Percentiles rank a stretch among this genome's conserved stretches.
phyloP scores from a whole-genome alignment of 2,113 vertebrate genomes.

The Bubo bubo region DNA sequence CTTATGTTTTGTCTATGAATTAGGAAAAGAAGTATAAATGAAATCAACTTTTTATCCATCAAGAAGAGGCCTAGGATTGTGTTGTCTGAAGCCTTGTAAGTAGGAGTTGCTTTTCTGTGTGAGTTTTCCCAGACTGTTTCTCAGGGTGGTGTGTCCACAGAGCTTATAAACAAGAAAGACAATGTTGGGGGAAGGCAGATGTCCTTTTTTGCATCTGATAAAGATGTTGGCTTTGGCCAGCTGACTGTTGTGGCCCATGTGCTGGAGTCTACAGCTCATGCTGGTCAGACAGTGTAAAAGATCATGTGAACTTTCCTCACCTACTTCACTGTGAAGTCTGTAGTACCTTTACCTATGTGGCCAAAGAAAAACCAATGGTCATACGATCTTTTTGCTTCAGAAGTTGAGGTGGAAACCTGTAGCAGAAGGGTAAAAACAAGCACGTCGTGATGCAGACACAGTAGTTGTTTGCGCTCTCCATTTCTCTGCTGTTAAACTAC shows the following conservation, averaged over 20 bases:
- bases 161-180: not conserved
- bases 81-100: not conserved
- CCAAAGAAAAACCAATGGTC: not conserved
- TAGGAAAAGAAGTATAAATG: not conserved
- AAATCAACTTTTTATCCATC: not conserved
- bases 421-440: not conserved
- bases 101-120: not conserved
- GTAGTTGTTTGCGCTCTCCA: not conserved
- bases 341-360: accelerated
- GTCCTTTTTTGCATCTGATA: not conserved
- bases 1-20: not conserved
- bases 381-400: not conserved
- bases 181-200: accelerated
- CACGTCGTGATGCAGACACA: accelerated
- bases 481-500: not conserved
- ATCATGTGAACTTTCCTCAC: not conserved
- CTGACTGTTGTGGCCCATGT: not conserved
- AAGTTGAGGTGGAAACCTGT: not conserved
- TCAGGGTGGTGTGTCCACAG: not conserved
- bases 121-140: not conserved
- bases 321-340: not conserved
- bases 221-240: not conserved
- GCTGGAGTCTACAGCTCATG: not conserved
- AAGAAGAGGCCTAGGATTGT: not conserved
- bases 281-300: not conserved